Percentiles rank a stretch among this genome's conserved stretches.
phyloP scores from a whole-genome alignment of 2,113 vertebrate species.

The Pseudopodoces humilis region DNA sequence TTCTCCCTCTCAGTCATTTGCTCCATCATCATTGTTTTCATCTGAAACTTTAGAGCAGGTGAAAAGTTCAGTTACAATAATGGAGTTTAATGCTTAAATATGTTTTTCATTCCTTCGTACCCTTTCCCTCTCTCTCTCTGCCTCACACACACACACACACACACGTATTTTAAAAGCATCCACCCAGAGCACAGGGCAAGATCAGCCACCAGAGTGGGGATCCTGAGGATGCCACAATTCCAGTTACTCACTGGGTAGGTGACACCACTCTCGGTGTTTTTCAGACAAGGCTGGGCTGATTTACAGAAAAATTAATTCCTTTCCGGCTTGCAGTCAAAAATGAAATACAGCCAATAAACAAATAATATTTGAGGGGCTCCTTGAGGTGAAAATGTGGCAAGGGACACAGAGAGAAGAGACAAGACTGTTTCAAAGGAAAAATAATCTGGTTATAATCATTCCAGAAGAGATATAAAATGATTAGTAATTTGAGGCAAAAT shows the following conservation, averaged over 20 bases:
- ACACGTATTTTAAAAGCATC: background rate
- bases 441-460: background rate
- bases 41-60: background rate
- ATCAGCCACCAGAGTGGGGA: background rate
- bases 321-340: background rate
- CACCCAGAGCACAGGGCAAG: background rate
- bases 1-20: background rate
- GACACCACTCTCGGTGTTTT: background rate
- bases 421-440: background rate
- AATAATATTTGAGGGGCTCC: background rate
- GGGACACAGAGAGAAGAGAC: background rate
- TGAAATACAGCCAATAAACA: background rate
- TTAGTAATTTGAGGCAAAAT: background rate
- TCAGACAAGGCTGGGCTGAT: background rate
- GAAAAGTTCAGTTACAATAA: background rate
- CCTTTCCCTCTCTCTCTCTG: background rate
- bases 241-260: background rate
- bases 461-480: background rate
- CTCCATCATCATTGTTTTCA: background rate
- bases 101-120: background rate
- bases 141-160: fast-evolving
- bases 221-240: background rate
- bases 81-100: background rate
- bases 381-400: background rate
- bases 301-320: background rate